Evolutionary conservation across 2,113 vertebrate genomes (phyloP).

Genomic region (Lamprologus sp.): DNA sequence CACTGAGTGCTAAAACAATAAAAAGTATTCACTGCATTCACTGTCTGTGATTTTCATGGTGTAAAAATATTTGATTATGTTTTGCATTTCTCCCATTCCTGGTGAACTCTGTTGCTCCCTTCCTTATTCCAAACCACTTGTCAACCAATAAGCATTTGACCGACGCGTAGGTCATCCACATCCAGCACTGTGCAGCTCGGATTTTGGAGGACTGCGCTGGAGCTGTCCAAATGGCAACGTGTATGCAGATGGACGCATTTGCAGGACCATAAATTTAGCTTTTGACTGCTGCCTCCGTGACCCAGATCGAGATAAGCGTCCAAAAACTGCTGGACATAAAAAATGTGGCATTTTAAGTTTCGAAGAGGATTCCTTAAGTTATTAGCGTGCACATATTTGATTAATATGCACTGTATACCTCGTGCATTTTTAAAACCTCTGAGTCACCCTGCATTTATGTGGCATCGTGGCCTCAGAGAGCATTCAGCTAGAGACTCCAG

Average conservation of each 20-base stretch:
- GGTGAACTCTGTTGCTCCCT: background rate
- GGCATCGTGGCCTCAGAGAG: background rate
- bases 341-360: background rate
- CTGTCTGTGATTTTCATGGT: background rate
- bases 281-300: background rate
- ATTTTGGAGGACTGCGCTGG: background rate
- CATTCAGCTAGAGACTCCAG: background rate
- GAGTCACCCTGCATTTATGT: background rate
- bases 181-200: background rate
- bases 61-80: background rate
- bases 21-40: background rate
- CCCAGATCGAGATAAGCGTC: background rate
- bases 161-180: background rate
- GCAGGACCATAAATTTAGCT: background rate
- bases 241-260: background rate
- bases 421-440: background rate
- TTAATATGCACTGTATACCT: background rate
- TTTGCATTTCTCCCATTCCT: background rate
- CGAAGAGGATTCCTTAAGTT: background rate
- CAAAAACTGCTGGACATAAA: background rate
- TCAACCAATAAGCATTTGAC: background rate
- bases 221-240: fast-evolving
- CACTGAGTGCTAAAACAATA: background rate
- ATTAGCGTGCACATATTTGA: background rate
- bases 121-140: background rate